phyloP scores from a whole-genome alignment of 2,113 vertebrate genomes.

The Tenrec ecaudatus region DNA sequence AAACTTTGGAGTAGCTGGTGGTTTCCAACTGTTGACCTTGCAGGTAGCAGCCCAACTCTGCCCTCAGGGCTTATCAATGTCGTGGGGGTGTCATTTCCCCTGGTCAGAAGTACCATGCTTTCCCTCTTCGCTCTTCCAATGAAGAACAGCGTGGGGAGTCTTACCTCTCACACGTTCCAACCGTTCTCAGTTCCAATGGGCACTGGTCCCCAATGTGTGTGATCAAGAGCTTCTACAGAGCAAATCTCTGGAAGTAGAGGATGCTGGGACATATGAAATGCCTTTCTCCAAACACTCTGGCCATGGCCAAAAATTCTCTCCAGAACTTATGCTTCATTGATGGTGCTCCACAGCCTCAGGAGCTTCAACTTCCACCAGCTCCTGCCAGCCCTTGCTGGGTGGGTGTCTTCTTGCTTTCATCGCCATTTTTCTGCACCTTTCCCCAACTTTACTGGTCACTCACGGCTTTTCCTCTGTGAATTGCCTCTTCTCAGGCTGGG shows the following conservation, averaged over 20 bases:
- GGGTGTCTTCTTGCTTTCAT: not conserved
- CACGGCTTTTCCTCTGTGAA: slow-evolving; percentile 26
- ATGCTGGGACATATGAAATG: not conserved
- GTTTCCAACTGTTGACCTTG: no score
- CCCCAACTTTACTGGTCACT: not conserved
- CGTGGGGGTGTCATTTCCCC: not conserved
- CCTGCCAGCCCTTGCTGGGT: not conserved
- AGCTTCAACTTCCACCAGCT: not conserved
- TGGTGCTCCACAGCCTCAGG: not conserved
- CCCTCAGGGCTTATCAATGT: not conserved
- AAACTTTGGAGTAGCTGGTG: no score
- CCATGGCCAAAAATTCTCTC: not conserved
- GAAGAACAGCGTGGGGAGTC: not conserved
- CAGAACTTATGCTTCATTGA: not conserved
- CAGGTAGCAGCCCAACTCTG: no score
- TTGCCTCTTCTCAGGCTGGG: slow-evolving; percentile 9
- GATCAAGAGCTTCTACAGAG: not conserved
- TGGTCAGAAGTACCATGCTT: not conserved
- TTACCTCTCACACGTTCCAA: not conserved
- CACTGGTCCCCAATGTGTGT: not conserved
- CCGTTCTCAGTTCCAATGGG: not conserved
- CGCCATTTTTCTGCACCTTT: slow-evolving; percentile 59
- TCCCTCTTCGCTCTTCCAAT: not conserved
- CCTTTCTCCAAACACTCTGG: not conserved
- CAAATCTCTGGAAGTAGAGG: not conserved